Evolutionary conservation across 1,140 invertebrate species (phyloP).

Genomic region (Plodia interpunctella): DNA sequence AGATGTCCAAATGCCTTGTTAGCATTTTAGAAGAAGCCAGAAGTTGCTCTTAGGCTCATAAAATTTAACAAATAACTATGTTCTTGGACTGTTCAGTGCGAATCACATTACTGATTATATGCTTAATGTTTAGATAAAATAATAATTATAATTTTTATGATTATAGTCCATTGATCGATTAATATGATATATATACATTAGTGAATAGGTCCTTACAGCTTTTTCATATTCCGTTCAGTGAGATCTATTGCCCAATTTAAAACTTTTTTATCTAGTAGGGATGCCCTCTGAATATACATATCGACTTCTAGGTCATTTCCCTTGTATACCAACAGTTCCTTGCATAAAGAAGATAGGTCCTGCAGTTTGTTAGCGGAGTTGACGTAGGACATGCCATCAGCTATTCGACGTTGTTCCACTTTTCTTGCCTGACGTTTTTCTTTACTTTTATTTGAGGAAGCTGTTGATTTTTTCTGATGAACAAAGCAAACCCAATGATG

Average conservation of each 20-base stretch:
- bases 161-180: neutral
- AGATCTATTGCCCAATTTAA: slow-evolving; percentile 78
- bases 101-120: too few species aligned
- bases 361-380: slow-evolving; percentile 59
- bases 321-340: slow-evolving; percentile 51
- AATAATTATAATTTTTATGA: neutral
- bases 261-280: slow-evolving; percentile 54
- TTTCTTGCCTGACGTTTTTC: slow-evolving; percentile 66
- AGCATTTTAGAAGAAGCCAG: too few species aligned
- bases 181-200: too few species aligned
- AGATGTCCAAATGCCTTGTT: too few species aligned
- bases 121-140: too few species aligned
- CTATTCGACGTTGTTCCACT: slow-evolving; percentile 60
- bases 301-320: slow-evolving; percentile 55
- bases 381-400: slow-evolving; percentile 62
- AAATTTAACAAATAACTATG: too few species aligned
- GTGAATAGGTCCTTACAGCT: slow-evolving; percentile 62
- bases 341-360: slow-evolving; percentile 49
- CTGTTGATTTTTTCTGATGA: slow-evolving; percentile 54
- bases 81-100: too few species aligned
- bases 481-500: neutral
- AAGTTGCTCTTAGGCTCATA: too few species aligned
- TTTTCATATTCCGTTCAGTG: slow-evolving; percentile 80
- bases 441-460: slow-evolving; percentile 54
- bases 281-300: slow-evolving; percentile 60